Conservation (phyloP, 2,888 invertebrate genomes). For the Cantharis flavilabris region DNA sequence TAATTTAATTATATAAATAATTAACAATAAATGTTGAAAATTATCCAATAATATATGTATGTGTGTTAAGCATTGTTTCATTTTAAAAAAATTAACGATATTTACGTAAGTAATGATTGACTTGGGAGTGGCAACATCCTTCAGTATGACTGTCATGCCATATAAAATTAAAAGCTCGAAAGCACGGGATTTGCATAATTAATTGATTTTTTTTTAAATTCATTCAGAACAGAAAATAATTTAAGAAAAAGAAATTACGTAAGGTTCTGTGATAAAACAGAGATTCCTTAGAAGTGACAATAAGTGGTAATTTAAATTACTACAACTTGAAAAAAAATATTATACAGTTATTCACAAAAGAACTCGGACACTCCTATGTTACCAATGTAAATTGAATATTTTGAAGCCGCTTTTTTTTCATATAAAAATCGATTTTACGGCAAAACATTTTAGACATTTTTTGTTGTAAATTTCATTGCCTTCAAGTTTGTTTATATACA, state of each 20-base stretch:
- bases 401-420: too few relatives aligned
- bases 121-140: background rate
- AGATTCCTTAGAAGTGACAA: background rate
- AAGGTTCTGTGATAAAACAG: background rate
- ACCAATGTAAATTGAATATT: too few relatives aligned
- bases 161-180: background rate
- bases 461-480: too few relatives aligned
- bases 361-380: too few relatives aligned
- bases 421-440: too few relatives aligned
- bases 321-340: background rate
- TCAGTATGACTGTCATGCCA: background rate
- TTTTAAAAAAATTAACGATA: background rate
- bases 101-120: background rate
- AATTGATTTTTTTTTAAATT: background rate
- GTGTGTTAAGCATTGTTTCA: background rate
- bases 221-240: background rate
- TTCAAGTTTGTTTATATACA: too few relatives aligned
- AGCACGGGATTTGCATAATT: background rate
- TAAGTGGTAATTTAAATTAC: background rate
- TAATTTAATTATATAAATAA: background rate
- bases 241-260: background rate
- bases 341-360: too few relatives aligned
- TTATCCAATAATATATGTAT: background rate
- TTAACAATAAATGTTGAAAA: background rate
- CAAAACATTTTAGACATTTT: too few relatives aligned